A percentile compares a stretch with the other conserved stretches of the same genome.
Evolutionary conservation across 2,113 vertebrate genomes (phyloP).

Genomic region (Guaruba guarouba): DNA sequence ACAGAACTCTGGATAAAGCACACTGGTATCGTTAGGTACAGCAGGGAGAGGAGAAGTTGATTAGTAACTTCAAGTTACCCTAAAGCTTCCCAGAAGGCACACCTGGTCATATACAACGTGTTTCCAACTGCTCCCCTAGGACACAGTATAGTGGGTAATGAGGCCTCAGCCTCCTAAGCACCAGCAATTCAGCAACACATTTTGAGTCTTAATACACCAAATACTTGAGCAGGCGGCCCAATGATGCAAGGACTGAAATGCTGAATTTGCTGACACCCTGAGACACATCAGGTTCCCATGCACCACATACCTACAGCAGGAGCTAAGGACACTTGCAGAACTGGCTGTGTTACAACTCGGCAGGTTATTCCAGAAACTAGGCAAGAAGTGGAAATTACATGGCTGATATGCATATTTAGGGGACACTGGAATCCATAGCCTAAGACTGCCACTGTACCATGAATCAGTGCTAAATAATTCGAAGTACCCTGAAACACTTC

Average conservation of each 20-base stretch:
- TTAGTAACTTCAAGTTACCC: background rate
- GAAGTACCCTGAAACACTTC: conserved; percentile 11
- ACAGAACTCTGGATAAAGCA: background rate
- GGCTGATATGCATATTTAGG: background rate
- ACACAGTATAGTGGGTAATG: background rate
- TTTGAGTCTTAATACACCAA: background rate
- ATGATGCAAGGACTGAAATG: background rate
- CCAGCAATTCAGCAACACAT: background rate
- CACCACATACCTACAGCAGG: background rate
- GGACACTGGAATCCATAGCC: background rate
- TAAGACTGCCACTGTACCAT: background rate
- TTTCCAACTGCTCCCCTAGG: background rate
- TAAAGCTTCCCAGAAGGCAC: background rate
- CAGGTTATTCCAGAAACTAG: background rate
- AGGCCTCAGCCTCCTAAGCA: background rate
- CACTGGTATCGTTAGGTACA: background rate
- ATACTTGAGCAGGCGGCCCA: background rate
- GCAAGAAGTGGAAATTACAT: background rate
- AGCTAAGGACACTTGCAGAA: background rate
- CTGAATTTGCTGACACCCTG: background rate
- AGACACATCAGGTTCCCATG: background rate
- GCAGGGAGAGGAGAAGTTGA: background rate
- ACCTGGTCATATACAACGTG: background rate
- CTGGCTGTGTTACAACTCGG: background rate
- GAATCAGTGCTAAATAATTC: background rate